Conservation (phyloP, 2,113 vertebrate genomes). For the Tachuris rubrigastra region DNA sequence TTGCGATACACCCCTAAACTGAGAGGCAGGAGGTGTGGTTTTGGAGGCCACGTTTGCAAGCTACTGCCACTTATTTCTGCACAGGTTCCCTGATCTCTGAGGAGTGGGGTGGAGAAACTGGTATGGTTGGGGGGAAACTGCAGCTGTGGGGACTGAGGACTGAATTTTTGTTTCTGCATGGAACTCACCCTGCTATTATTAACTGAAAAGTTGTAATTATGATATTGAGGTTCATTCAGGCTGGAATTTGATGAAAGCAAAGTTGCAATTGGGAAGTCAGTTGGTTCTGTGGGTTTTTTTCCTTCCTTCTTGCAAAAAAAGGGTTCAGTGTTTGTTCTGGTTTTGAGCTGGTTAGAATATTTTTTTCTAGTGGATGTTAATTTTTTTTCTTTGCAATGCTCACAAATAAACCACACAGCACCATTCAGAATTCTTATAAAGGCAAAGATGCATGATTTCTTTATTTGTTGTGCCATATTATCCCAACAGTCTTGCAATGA, state of each 20-base stretch:
- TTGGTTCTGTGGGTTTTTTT: neutral
- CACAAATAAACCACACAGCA: neutral
- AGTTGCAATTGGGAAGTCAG: neutral
- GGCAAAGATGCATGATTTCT: neutral
- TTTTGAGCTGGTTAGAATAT: neutral
- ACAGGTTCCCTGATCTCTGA: neutral
- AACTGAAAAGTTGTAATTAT: neutral
- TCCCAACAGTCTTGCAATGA: neutral
- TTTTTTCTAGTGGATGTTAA: neutral
- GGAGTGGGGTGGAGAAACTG: neutral
- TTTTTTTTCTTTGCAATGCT: neutral
- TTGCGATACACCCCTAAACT: neutral
- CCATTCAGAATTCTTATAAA: neutral
- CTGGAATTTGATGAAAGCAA: neutral
- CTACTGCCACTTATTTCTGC: neutral
- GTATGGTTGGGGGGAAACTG: neutral
- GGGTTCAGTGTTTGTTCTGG: neutral
- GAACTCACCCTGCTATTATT: neutral
- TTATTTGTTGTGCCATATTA: neutral
- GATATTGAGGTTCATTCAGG: neutral
- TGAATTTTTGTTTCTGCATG: neutral
- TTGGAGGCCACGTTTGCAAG: neutral
- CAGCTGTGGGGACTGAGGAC: neutral
- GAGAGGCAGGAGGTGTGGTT: neutral
- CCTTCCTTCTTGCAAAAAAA: neutral